Base-by-base conservation (phyloP, 1,140 invertebrate species). In the Parasteatoda tepidariorum region DNA sequence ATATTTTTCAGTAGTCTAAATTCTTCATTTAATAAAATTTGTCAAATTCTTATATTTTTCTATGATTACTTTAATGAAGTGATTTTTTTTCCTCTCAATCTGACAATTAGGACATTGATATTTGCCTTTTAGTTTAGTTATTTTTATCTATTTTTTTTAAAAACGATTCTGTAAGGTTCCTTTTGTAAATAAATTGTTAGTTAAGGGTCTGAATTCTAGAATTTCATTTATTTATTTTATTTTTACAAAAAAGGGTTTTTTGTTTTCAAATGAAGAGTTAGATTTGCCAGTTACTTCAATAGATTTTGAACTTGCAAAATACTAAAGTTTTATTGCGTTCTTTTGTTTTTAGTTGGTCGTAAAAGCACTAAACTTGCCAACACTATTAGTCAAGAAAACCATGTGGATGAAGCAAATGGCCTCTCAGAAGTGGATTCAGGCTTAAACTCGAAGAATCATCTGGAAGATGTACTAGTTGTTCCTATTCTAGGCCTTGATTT, bases 391-490 rank as follows among this genome's bases (percentile, higher is more conserved):
- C 68, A 64, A 5, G 78, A 82, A 38, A 70, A 70, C 18, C 66
- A 70, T 22, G 13, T 22, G 28, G 78, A 82, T n/a, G 78, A 82
- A 38, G 26, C 28, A 0, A 82, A 82, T 82, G 78, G 78, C 6
- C 3, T 62, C 7, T 22, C 31, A 15, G 78, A 82, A 70, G 33
- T 31, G 2, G 78, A 82, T 71, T 31, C 55, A 28, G 18, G 31
- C n/a, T n/a, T 57, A 15, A 61, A 26, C 11, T n/a, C 57, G n/a
- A 84, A 79, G 57, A 22, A 66, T 13, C 73, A 30, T 24, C 18
- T 84, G 0, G 81, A 84, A 70, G 91, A 91, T 78, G 93, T 95
- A 9, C 88, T 95, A 18, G 92, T 94, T 26, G 92, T 95, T 86
- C 91, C 93, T 24, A 91, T 94, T 85, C 31, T 48, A 18, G 89